Evolutionary conservation across 2,888 invertebrate species (phyloP), one percentile per base, ranked within the genome.

Genomic region (Parnassius orleans): DNA sequence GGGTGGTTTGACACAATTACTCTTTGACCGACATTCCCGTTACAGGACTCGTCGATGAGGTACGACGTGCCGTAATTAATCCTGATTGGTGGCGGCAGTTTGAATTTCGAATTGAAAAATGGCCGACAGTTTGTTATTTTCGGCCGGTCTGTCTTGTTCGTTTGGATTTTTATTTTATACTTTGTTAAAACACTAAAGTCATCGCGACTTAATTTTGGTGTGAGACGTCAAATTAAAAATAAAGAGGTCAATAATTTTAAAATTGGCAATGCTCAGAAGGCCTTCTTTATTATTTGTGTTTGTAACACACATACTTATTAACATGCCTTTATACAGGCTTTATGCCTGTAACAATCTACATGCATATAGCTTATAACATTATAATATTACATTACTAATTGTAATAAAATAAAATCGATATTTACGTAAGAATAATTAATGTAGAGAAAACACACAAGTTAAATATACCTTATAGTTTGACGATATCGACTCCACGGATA

Each of bases 1-100:
- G 72, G 77, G 87, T 70, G 82, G 86, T 74, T 78, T 87, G 88
- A 73, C 89, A 85, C 87, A 80, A 76, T 84, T 86, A 81, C 82
- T 74, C 77, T 78, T 71, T 84, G 81, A 84, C 87, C 84, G 76
- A 84, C 76, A 69, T 69, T 60, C 57, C 65, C 57, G 65, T 68
- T 73, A 72, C 71, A 72, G 73, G 70, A 69, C 69, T 66, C 43
- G 53, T 62, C 60, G 65, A 66, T 65, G 68, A 63, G 60, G 64
- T 64, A 64, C 63, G 60, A 65, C 65, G 64, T 62, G 61, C 19
- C 53, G 53, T 61, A 60, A 64, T 61, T 47, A 58, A 64, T 64
- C 48, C 57, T 60, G 59, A 58, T 60, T 48, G 55, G 60, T 61
- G 64, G 60, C 52, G 60, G 57, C 64, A 53, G 41, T 63, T 63